Base-by-base conservation (phyloP, 2,113 vertebrate species). In the Apus apus region DNA sequence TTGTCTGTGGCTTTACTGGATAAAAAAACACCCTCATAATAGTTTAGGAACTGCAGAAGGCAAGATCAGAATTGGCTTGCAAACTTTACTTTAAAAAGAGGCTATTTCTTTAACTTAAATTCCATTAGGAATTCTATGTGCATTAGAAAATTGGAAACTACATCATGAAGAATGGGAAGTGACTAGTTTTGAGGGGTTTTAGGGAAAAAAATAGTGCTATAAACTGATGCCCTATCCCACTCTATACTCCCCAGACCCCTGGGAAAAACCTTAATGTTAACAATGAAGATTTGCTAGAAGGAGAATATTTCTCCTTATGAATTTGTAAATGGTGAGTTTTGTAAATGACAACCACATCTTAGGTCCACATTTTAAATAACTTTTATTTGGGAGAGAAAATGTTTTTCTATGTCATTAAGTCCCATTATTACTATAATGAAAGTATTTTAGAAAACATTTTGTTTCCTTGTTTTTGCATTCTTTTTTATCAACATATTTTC, bases 201-300 rank as follows among this genome's bases (percentile, higher is more conserved):
- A 23, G 10, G 10, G 2, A 20, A 34, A 38, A 25, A 84, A 46
- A 34, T 20, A 25, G 5, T 40, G 6, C 8, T 23, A 72, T 23
- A 17, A 71, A 2, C 5, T 29, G 56, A n/a, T 2, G 2, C 23
- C 20, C 6, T 29, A 9, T 4, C 10, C 2, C 4, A 7, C 18
- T 72, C 13, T 50, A 9, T 29, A 36, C 2, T 32, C 14, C 15
- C 3, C 3, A 15, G 3, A 22, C 2, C 1, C 3, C 3, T 8
- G 40, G 45, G 3, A 73, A 85, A 90, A 87, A 12, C 1, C 6
- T 67, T 75, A 30, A 85, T 0, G 4, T 66, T 46, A 75, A n/a
- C 17, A 46, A 8, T 25, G 23, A 80, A 60, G 34, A 51, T 45
- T 64, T 4, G 0, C 6, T 50, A 67, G 50, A 46, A 60, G 15